Conservation (phyloP, 2,113 vertebrate species). For the Tylochromis polylepis region DNA sequence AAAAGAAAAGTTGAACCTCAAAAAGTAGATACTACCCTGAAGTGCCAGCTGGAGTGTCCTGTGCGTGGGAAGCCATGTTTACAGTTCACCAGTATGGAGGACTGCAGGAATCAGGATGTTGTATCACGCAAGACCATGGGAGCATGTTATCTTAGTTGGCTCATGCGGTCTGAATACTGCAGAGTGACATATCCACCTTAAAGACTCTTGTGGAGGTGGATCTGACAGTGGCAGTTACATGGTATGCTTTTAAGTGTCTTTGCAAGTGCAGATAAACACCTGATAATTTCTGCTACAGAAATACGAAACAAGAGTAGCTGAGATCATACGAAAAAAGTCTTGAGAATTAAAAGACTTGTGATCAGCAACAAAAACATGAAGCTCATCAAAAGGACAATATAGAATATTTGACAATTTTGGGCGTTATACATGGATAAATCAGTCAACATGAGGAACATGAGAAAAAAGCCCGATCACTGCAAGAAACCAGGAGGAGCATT, state of each 20-base stretch:
- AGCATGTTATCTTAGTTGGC: constrained; percentile 58
- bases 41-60: constrained; percentile 68
- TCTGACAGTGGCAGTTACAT: constrained; percentile 11
- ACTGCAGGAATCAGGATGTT: constrained; percentile 44
- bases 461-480: constrained; percentile 35
- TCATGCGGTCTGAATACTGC: constrained; percentile 30
- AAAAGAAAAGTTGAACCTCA: constrained; percentile 79
- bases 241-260: constrained; percentile 35
- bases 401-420: not conserved
- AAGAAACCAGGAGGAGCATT: constrained; percentile 27
- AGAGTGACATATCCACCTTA: constrained; percentile 8
- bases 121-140: constrained; percentile 4
- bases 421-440: not conserved
- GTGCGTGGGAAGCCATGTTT: constrained; percentile 85
- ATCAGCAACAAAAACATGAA: constrained; percentile 2
- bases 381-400: constrained; percentile 18
- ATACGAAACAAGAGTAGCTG: not conserved
- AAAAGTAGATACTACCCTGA: constrained; percentile 77
- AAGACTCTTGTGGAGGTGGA: not conserved
- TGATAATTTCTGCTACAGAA: constrained; percentile 16
- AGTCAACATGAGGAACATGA: not conserved
- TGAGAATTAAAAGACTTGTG: not conserved
- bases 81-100: constrained; percentile 64
- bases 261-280: constrained; percentile 19
- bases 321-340: not conserved